A percentile compares a stretch with the other conserved stretches of the same genome.
Evolutionary conservation across 2,888 invertebrate species (phyloP).

Genomic region (Sarcophaga caerulescens): DNA sequence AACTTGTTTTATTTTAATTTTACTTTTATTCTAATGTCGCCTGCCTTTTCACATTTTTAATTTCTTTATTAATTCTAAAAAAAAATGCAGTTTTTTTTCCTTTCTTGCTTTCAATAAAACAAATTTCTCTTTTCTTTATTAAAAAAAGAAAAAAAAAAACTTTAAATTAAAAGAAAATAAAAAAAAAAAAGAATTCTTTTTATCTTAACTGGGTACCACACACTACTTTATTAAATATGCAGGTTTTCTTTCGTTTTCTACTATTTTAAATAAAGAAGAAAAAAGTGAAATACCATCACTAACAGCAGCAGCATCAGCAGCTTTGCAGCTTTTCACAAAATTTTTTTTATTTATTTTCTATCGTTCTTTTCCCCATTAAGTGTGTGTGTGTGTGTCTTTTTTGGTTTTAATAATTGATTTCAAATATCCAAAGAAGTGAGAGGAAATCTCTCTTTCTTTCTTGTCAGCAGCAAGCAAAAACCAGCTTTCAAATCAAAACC

Average conservation of each 20-base stretch:
- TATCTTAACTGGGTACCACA: neutral
- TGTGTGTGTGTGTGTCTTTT: no score
- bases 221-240: constrained; percentile 22
- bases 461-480: constrained; percentile 20
- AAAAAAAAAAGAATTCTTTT: constrained; percentile 30
- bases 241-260: constrained; percentile 10
- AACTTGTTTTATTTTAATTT: no score
- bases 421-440: constrained; percentile 55
- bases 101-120: constrained; percentile 10
- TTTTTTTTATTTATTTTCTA: constrained; percentile 29
- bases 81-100: constrained; percentile 12
- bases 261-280: constrained; percentile 5
- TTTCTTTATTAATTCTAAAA: constrained; percentile 23
- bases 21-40: no score
- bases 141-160: neutral
- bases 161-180: neutral
- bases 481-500: constrained; percentile 59
- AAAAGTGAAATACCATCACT: constrained; percentile 41
- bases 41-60: constrained; percentile 1
- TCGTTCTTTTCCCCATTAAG: constrained; percentile 31
- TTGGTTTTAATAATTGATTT: constrained; percentile 27
- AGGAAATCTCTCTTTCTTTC: constrained; percentile 61
- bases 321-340: neutral
- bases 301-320: no score
- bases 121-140: neutral